phyloP scores from a whole-genome alignment of 92 coral and sea anemone genomes.

The Paramuricea clavata region DNA sequence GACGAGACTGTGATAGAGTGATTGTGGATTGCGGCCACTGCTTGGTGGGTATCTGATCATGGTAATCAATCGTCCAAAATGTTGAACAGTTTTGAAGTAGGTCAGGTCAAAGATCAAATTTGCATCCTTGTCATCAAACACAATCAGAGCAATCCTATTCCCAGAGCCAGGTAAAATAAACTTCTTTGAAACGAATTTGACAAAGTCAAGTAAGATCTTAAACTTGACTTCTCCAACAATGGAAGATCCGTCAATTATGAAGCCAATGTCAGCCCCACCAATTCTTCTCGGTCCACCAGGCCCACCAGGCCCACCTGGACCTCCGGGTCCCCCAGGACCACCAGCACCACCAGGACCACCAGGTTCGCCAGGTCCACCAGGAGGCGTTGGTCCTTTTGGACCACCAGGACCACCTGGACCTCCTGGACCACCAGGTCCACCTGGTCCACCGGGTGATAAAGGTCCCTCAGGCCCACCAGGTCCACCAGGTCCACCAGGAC shows the following conservation, averaged over 20 bases:
- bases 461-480: conserved; percentile 68
- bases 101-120: conserved; percentile 9
- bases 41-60: conserved; percentile 2
- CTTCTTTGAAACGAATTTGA: not conserved
- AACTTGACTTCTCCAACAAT: not conserved
- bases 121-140: conserved; percentile 22
- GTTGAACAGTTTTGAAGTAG: not conserved
- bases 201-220: not conserved
- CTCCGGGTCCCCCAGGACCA: conserved; percentile 46
- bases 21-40: not conserved
- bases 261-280: conserved; percentile 29
- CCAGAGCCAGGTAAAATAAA: conserved; percentile 12
- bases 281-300: conserved; percentile 66
- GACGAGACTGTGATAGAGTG: conserved; percentile 11
- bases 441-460: conserved; percentile 73
- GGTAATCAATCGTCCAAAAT: not conserved
- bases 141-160: not conserved
- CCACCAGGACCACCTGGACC: conserved; percentile 63
- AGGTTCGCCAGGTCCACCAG: conserved; percentile 64
- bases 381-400: not conserved
- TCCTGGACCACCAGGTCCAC: conserved; percentile 52
- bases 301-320: conserved; percentile 62
- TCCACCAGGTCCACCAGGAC: conserved; percentile 84
- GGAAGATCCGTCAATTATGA: conserved; percentile 25
- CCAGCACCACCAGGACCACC: conserved; percentile 87